A percentile compares a stretch with the other conserved stretches of the same genome.
These are phyloP conservation scores for Masticophis lateralis DNA, from an alignment of 2,797 vertebrate species.

Conservation along the genomic window DNA sequence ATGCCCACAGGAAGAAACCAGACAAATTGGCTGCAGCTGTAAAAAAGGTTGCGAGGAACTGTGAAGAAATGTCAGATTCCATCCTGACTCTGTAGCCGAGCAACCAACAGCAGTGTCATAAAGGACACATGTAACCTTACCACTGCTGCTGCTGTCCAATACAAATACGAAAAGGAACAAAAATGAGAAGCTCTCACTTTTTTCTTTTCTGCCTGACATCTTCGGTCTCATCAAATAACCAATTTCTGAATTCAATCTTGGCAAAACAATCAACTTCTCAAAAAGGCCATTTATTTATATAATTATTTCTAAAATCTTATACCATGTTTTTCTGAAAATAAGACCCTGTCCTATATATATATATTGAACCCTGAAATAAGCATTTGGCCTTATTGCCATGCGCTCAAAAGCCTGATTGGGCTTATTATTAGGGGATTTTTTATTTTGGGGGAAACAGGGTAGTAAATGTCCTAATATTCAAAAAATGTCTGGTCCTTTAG, in stretches of 20 bases:
- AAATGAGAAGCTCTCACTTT: background rate
- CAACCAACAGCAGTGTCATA: background rate
- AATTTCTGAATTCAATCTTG: background rate
- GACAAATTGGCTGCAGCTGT: background rate
- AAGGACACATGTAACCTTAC: background rate
- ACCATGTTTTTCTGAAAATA: no score
- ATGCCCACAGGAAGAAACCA: background rate
- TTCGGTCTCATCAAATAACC: background rate
- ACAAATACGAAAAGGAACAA: background rate
- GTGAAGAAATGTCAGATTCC: background rate
- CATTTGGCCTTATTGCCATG: no score
- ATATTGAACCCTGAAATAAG: no score
- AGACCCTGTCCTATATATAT: no score
- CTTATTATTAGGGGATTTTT: no score
- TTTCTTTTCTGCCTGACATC: background rate
- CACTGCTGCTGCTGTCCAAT: background rate
- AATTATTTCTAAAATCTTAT: background rate
- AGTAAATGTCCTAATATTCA: background rate
- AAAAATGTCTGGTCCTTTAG: background rate
- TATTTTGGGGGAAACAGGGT: no score
- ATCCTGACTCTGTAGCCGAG: background rate
- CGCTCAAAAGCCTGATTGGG: no score
- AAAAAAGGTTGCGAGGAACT: background rate
- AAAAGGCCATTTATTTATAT: background rate
- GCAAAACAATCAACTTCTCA: background rate